Percentiles rank a stretch among this genome's conserved stretches.
Conservation (phyloP, 2,797 vertebrate species). For the Pterois miles region DNA sequence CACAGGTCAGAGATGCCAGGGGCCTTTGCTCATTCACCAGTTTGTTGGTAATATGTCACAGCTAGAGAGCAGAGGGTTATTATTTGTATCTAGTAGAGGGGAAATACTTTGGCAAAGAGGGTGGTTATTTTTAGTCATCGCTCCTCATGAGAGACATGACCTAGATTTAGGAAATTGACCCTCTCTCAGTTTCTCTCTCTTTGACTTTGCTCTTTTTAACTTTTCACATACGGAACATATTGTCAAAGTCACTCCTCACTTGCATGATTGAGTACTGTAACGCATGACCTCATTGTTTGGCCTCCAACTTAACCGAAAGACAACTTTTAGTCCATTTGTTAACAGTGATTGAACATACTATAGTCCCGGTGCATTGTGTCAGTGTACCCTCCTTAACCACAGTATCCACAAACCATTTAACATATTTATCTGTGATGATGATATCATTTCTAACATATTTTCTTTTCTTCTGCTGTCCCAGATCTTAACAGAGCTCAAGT, state of each 20-base stretch:
- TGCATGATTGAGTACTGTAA: slow-evolving; percentile 61
- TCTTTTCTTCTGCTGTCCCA: slow-evolving; percentile 59
- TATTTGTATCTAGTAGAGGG: slow-evolving; percentile 63
- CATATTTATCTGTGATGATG: background rate
- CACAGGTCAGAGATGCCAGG: background rate
- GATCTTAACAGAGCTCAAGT: slow-evolving; percentile 95
- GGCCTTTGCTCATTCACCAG: slow-evolving; percentile 11
- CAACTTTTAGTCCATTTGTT: background rate
- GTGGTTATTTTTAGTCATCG: slow-evolving; percentile 70
- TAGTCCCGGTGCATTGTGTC: slow-evolving; percentile 1
- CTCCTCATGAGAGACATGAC: slow-evolving; percentile 67
- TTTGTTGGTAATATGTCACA: slow-evolving; percentile 9
- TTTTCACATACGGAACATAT: slow-evolving; percentile 38
- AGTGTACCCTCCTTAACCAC: background rate
- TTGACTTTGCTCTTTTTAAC: slow-evolving; percentile 44
- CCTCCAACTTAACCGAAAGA: slow-evolving; percentile 17
- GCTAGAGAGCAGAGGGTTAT: slow-evolving; percentile 37
- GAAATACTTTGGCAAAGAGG: slow-evolving; percentile 67
- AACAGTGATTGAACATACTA: background rate
- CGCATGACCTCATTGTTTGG: slow-evolving; percentile 58
- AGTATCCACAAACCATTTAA: background rate
- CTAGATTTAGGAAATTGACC: slow-evolving; percentile 69
- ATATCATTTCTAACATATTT: slow-evolving; percentile 28
- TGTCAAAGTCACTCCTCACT: slow-evolving; percentile 47
- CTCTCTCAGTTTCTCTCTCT: slow-evolving; percentile 46